A percentile compares a stretch with the other conserved stretches of the same genome.
Conservation (phyloP, 2,888 invertebrate species). For the Pachydiplax longipennis region DNA sequence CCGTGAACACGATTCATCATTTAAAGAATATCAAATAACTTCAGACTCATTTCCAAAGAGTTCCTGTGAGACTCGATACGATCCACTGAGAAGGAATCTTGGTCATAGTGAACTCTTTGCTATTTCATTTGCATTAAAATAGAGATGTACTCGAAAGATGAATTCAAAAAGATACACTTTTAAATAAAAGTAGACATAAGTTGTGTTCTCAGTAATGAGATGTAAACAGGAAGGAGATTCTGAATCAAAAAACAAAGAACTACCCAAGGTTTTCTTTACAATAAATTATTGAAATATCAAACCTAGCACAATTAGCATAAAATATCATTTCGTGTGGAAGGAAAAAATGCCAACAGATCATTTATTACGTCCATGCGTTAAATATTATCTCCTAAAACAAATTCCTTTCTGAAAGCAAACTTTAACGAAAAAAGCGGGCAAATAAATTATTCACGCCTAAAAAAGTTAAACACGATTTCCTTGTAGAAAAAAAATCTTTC, state of each 20-base stretch:
- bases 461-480: constrained; percentile 38
- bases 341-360: no score
- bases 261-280: background rate
- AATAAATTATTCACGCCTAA: constrained; percentile 42
- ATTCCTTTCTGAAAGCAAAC: background rate
- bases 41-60: background rate
- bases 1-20: constrained; percentile 26
- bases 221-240: no score
- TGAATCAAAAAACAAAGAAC: no score
- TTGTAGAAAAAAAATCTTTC: constrained; percentile 8
- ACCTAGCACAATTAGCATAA: background rate
- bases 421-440: background rate
- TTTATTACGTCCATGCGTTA: background rate
- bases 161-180: no score
- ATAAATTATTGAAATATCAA: background rate
- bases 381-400: constrained; percentile 31
- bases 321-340: no score
- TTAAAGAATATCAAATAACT: background rate
- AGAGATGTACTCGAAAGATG: no score
- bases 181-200: no score
- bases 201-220: no score
- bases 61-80: background rate
- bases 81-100: background rate
- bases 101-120: background rate
- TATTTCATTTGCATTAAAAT: no score